These are phyloP conservation scores for Sturnira hondurensis DNA, from an alignment of 2,113 vertebrate genomes.

Conservation along the genomic window DNA sequence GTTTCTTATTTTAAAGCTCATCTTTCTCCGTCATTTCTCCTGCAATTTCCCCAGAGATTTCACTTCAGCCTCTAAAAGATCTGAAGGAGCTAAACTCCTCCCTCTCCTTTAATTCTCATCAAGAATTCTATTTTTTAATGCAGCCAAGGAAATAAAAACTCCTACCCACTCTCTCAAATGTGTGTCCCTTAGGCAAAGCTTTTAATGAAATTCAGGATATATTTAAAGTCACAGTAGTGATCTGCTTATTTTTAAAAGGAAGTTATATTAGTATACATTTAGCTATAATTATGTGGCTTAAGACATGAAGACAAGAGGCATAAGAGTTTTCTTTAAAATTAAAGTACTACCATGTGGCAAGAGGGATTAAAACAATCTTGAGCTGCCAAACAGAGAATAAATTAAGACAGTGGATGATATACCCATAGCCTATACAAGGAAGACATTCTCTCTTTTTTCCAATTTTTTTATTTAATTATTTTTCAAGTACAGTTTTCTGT, in stretches of 20 bases:
- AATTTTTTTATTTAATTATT: too few relatives aligned
- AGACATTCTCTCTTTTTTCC: not conserved
- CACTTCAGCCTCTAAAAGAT: not conserved
- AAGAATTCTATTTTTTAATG: constrained; percentile 33
- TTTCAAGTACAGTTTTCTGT: too few relatives aligned
- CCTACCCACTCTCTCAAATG: not conserved
- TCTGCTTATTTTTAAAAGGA: constrained; percentile 36
- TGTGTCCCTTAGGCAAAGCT: not conserved
- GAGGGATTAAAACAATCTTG: not conserved
- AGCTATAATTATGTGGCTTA: not conserved
- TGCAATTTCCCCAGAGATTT: constrained; percentile 1
- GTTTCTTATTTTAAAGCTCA: constrained; percentile 41
- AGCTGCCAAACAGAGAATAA: not conserved
- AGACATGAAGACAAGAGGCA: not conserved
- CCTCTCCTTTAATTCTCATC: constrained; percentile 17
- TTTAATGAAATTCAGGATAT: constrained; percentile 40
- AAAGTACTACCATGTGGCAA: not conserved
- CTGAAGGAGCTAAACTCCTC: not conserved
- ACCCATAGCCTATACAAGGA: not conserved
- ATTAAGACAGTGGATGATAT: not conserved
- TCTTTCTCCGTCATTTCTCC: not conserved
- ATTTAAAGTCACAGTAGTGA: constrained; percentile 13
- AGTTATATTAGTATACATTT: constrained; percentile 14
- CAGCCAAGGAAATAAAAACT: not conserved
- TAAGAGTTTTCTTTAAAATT: not conserved